phyloP scores from a whole-genome alignment of 2,888 invertebrate genomes.

The Incurvaria masculella region DNA sequence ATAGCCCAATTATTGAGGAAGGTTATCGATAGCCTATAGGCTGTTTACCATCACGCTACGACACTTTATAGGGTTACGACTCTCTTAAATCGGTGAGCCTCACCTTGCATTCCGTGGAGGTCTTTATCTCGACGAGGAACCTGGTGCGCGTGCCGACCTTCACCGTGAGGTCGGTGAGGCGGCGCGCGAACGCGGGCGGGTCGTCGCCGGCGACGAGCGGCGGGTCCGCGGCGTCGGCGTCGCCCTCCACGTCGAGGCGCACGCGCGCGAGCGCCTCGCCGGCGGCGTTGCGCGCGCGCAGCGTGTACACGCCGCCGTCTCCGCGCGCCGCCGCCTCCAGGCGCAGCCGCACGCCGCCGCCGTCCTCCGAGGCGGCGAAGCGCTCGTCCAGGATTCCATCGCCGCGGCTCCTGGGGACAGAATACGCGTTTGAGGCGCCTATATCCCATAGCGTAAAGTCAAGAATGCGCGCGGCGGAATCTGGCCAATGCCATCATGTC shows the following conservation, averaged over 20 bases:
- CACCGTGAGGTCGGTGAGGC: constrained; percentile 81
- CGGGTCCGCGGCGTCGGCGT: constrained; percentile 53
- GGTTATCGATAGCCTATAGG: no score
- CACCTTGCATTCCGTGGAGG: constrained; percentile 77
- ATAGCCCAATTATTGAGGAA: no score
- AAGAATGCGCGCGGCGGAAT: no score
- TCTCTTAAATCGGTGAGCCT: no score
- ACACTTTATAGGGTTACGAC: no score
- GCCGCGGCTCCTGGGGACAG: constrained; percentile 49
- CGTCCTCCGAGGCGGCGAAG: constrained; percentile 58
- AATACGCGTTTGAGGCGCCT: no score
- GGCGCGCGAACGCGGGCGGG: constrained; percentile 79
- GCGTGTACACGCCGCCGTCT: constrained; percentile 73
- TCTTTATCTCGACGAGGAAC: constrained; percentile 80
- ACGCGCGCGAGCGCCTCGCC: constrained; percentile 56
- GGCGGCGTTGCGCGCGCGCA: constrained; percentile 60
- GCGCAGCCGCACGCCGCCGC: constrained; percentile 68
- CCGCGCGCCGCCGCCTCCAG: constrained; percentile 70
- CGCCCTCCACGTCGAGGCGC: constrained; percentile 35
- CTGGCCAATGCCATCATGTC: no score
- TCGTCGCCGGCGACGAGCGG: constrained; percentile 62
- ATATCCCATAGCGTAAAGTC: no score
- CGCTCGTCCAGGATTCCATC: constrained; percentile 66
- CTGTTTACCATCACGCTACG: no score
- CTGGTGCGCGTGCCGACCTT: constrained; percentile 87